Base-by-base conservation (phyloP, 30 jellyfish, hydroid and myxozoan species). In the Euphysa ruthae region DNA sequence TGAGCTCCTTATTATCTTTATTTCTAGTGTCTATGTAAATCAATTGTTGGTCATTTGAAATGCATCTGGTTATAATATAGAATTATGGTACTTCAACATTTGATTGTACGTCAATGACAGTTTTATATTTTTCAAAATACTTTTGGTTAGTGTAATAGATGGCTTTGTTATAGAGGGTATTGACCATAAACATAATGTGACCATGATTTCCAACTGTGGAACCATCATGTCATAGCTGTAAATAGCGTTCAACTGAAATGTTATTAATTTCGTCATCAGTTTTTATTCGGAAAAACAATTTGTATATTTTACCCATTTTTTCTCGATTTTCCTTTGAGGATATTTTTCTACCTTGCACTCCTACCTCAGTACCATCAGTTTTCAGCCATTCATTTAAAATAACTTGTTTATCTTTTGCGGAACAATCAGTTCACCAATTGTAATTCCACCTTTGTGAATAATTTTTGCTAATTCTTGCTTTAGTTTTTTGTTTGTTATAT, bases 171-270 rank as follows among this genome's bases (percentile, higher is more conserved):
- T 38, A 38, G 14, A 38, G 12, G n/a, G n/a, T n/a, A 38, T 38
- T 38, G 14, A 38, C 52, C 52, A 38, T 38, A 38, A 38, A 38
- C n/a, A 38, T 8, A 38, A 38, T 38, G 52, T 38, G n/a, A 8
- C 14, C 52, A 38, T 38, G 52, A n/a, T n/a, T 38, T 38, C 52
- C 52, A 8, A 38, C n/a, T 38, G 52, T 38, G 14, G 52, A 38
- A n/a, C 52, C 52, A 38, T 38, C 52, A n/a, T 38, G 52, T n/a
- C 52, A 38, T 38, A 38, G n/a, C n/a, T 38, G 52, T n/a, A 38
- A 8, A 38, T 38, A 38, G 12, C 52, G 12, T 38, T n/a, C n/a
- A n/a, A n/a, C n/a, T n/a, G n/a, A n/a, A n/a, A n/a, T n/a, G n/a
- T n/a, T n/a, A n/a, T n/a, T n/a, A n/a, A n/a, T n/a, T n/a, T n/a